Conservation (phyloP, 2,797 vertebrate genomes). For the Trematomus bernacchii region DNA sequence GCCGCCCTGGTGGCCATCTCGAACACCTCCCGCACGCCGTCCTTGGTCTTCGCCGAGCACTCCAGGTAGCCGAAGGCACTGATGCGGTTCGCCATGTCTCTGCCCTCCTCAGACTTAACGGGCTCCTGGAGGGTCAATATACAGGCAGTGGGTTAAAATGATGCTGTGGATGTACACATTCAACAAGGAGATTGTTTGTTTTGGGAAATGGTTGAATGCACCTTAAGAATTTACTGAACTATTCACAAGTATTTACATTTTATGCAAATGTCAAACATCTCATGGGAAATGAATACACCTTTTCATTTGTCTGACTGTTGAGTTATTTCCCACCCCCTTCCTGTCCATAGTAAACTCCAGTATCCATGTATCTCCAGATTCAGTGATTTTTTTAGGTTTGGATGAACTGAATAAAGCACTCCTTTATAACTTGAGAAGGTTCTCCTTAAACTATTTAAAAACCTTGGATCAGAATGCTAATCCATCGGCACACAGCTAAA, state of each 20-base stretch:
- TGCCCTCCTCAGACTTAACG: slow-evolving; percentile 94
- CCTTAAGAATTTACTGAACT: not conserved
- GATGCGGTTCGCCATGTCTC: slow-evolving; percentile 98
- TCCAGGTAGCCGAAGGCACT: slow-evolving; percentile 97
- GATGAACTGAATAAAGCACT: not conserved
- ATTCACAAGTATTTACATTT: not conserved
- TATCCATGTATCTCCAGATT: not conserved
- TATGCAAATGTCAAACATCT: not conserved
- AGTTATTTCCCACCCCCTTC: not conserved
- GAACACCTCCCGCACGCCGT: slow-evolving; percentile 96
- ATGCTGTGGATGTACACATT: not conserved
- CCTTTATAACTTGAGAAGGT: not conserved
- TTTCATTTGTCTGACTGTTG: too few species aligned
- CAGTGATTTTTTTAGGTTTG: too few species aligned
- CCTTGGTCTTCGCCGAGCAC: slow-evolving; percentile 98
- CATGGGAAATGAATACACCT: too few species aligned
- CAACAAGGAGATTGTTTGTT: not conserved
- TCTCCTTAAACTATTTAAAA: not conserved
- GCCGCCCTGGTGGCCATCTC: slow-evolving; percentile 98
- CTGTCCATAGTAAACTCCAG: not conserved
- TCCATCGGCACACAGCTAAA: rapidly evolving
- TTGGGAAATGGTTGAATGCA: not conserved
- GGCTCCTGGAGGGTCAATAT: slow-evolving; percentile 87
- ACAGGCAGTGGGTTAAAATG: slow-evolving; percentile 22
- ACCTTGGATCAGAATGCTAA: not conserved